Evolutionary conservation across 2,113 vertebrate species (phyloP).

Genomic region (Cyprinodon brontotheroides): DNA sequence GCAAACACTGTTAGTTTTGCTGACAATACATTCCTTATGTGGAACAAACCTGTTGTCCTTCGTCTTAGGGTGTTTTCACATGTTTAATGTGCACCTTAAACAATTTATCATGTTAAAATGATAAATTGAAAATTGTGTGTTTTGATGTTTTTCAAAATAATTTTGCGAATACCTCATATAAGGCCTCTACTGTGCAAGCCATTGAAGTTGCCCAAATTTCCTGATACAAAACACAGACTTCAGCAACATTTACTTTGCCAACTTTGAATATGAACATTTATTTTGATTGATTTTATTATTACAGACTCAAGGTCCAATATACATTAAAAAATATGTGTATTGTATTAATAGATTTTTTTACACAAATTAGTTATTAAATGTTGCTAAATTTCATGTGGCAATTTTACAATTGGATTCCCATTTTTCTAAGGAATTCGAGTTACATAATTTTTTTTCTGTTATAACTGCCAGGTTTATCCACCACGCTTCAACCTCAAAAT

Average conservation of each 20-base stretch:
- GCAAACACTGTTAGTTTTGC: slow-evolving; percentile 35
- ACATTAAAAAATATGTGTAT: too few species aligned
- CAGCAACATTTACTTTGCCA: background rate
- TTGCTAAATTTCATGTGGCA: too few species aligned
- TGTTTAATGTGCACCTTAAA: too few species aligned
- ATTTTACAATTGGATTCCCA: too few species aligned
- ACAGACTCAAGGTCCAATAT: too few species aligned
- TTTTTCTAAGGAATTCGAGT: too few species aligned
- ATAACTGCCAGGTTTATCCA: background rate
- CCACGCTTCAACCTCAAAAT: background rate
- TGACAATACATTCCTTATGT: slow-evolving; percentile 46
- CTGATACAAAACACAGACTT: background rate
- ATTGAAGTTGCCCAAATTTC: slow-evolving; percentile 54
- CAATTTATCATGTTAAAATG: too few species aligned
- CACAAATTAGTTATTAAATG: background rate
- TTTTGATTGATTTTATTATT: too few species aligned
- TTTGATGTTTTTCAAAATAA: slow-evolving; percentile 60
- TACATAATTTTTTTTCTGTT: background rate
- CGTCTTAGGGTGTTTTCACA: background rate
- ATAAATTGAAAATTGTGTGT: slow-evolving; percentile 10
- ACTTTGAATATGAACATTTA: background rate
- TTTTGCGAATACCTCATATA: slow-evolving; percentile 46
- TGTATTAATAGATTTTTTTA: background rate
- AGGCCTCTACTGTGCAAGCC: slow-evolving; percentile 67
- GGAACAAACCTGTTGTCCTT: slow-evolving; percentile 1